phyloP scores from a whole-genome alignment of 2,888 invertebrate genomes.

The Eretmocerus hayati region DNA sequence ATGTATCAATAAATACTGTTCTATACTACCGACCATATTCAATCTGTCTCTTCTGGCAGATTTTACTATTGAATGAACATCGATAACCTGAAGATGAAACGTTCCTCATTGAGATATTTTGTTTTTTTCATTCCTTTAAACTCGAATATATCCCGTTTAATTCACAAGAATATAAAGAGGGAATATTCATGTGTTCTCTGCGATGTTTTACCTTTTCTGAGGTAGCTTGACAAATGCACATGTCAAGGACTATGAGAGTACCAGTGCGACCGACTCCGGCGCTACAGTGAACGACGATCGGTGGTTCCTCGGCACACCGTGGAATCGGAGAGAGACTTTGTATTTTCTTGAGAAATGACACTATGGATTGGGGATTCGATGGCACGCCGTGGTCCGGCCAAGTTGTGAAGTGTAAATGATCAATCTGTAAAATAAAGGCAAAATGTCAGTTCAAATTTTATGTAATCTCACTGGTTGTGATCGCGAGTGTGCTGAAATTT shows the following conservation, averaged over 20 bases:
- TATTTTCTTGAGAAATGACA: conserved; percentile 42
- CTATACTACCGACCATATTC: conserved; percentile 39
- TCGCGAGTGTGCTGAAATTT: no score
- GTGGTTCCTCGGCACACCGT: conserved; percentile 39
- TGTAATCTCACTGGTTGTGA: no score
- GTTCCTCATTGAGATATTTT: background rate
- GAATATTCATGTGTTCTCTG: background rate
- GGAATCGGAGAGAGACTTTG: conserved; percentile 28
- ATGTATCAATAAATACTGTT: conserved; percentile 49
- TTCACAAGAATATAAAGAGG: background rate
- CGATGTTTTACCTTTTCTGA: conserved; percentile 38
- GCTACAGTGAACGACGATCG: conserved; percentile 54
- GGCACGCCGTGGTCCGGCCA: conserved; percentile 54
- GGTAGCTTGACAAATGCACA: conserved; percentile 49
- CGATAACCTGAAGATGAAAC: conserved; percentile 25
- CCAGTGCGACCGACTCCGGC: conserved; percentile 59
- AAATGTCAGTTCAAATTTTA: no score
- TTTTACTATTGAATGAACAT: conserved; percentile 29
- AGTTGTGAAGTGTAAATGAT: conserved; percentile 49
- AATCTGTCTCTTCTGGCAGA: conserved; percentile 30
- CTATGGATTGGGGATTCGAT: conserved; percentile 40
- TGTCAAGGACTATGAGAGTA: conserved; percentile 55
- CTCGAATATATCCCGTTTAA: background rate
- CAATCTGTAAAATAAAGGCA: conserved; percentile 34
- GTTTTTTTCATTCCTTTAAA: background rate